These are phyloP conservation scores for Scaptomyza montana DNA, from an alignment of 1,140 invertebrate species.

Conservation along the genomic window DNA sequence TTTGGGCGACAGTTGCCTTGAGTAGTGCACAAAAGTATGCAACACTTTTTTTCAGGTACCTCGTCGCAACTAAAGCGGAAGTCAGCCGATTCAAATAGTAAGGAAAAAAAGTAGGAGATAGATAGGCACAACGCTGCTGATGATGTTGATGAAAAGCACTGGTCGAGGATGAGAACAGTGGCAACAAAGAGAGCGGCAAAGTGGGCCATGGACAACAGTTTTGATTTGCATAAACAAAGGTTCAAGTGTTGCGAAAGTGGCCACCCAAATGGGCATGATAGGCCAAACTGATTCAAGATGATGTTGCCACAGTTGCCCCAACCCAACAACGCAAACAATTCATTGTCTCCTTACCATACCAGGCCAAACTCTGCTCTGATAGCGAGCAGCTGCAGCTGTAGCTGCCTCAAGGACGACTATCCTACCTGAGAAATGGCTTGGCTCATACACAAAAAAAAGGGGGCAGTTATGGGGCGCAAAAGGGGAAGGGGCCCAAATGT, in stretches of 20 bases:
- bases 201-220: constrained; percentile 78
- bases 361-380: constrained; percentile 5
- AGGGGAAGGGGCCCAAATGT: constrained; percentile 51
- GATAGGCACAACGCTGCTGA: constrained; percentile 30
- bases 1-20: constrained; percentile 71
- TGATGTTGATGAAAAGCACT: constrained; percentile 32
- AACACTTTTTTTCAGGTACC: constrained; percentile 34
- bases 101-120: neutral
- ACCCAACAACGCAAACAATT: neutral
- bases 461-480: neutral
- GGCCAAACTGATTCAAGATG: constrained; percentile 73
- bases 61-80: constrained; percentile 52
- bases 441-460: neutral
- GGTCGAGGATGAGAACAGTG: constrained; percentile 18
- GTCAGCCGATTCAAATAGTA: constrained; percentile 58
- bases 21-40: constrained; percentile 54
- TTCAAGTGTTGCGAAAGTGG: constrained; percentile 77
- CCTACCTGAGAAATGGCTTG: constrained; percentile 52
- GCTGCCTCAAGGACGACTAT: constrained; percentile 56
- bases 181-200: constrained; percentile 32
- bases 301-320: constrained; percentile 28
- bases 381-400: constrained; percentile 21
- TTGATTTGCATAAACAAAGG: constrained; percentile 81
- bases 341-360: neutral
- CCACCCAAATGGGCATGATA: constrained; percentile 58